Base-by-base conservation (phyloP, 2,888 invertebrate species). In the Anarsia innoxiella region DNA sequence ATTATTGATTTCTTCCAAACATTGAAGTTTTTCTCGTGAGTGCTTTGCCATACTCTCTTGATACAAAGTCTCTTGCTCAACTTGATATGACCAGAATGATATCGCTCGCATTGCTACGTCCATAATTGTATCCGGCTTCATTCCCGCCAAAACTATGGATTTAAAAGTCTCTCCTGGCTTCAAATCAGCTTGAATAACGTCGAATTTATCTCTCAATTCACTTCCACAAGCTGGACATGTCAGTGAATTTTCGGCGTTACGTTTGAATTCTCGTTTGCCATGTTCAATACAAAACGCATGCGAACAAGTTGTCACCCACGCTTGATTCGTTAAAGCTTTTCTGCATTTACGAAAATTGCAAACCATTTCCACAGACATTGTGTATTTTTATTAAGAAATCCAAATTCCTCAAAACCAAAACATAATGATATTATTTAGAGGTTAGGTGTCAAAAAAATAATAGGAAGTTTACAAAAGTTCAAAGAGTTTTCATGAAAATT, bases 281-380 rank as follows among this genome's bases (percentile, higher is more conserved):
- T 87, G 87, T 49, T 87, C 86, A 27, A 75, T 69, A 48, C 87
- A 87, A 67, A 87, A 86, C 45, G 86, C 86, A 53, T 87, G 87
- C 26, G 86, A 86, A 66, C 87, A 87, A 37, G 83, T 83, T 33
- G 86, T 87, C 25, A 86, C 83, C 82, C 86, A 86, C 29, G 86
- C 86, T 56, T 83, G 72, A 56, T 54, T 76, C 39, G 73, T 60
- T 48, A 87, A 56, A 29, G 78, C 56, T 63, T 71, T 79, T 63
- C 85, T 69, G 49, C 87, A 86, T 61, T 83, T 86, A 40, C 80
- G 76, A 64, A 79, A 84, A 68, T 86, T 87, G 55, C 86, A 86
- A 31, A 83, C 67, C 51, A 86, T 82, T 50, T 84, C 74, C 59
- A 83, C 62, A 31, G 68, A 58, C 71, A 75, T 74, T 45, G 19